phyloP scores from a whole-genome alignment of 2,888 invertebrate species.

The Drosophila borealis region DNA sequence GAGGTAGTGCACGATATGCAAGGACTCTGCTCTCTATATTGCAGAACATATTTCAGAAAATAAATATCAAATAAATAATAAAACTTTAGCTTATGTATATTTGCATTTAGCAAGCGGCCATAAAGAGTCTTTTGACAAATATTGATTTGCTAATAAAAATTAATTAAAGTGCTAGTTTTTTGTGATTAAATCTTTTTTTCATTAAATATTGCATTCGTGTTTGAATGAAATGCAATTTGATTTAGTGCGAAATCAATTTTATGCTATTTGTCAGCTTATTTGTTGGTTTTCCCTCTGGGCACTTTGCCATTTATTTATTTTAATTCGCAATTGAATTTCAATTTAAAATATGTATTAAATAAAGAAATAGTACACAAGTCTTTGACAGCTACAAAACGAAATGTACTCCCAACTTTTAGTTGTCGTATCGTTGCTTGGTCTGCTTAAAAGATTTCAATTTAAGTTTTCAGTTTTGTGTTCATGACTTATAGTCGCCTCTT shows the following conservation, averaged over 20 bases:
- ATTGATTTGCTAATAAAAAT: neutral
- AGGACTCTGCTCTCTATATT: too few species aligned
- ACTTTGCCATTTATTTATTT: constrained; percentile 51
- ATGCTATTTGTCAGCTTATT: constrained; percentile 32
- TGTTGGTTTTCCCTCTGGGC: constrained; percentile 25
- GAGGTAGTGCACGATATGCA: too few species aligned
- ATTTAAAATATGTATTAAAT: constrained; percentile 28
- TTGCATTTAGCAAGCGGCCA: neutral
- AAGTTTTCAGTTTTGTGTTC: constrained; percentile 12
- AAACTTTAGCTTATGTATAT: too few species aligned
- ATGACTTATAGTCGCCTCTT: constrained; percentile 56
- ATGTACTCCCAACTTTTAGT: constrained; percentile 16
- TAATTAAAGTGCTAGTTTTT: neutral
- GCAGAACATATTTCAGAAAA: too few species aligned
- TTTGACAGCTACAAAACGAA: constrained; percentile 21
- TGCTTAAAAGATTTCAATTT: constrained; percentile 67
- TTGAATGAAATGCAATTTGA: constrained; percentile 9
- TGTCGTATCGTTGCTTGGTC: constrained; percentile 61
- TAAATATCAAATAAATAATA: too few species aligned
- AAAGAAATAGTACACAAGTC: constrained; percentile 8
- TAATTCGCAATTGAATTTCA: constrained; percentile 53
- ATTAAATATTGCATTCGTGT: constrained; percentile 4
- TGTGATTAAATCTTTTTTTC: neutral
- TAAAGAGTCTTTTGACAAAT: neutral
- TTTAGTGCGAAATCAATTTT: constrained; percentile 30